These are phyloP conservation scores for Perithous albicinctus DNA, from an alignment of 2,888 invertebrate genomes.

Conservation along the genomic window DNA sequence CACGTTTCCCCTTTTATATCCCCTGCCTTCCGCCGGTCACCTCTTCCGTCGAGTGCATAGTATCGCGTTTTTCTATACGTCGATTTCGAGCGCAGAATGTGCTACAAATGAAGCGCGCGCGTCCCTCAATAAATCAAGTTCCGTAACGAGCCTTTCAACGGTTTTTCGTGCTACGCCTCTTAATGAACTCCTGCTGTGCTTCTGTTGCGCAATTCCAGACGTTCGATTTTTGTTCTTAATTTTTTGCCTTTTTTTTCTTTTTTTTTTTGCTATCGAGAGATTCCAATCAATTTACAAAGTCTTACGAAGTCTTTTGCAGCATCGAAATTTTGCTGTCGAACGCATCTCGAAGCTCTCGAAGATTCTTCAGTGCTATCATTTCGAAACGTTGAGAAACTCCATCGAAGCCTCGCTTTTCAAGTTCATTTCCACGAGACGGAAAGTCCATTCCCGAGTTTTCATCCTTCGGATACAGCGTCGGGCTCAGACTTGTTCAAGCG, in stretches of 20 bases:
- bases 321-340: neutral
- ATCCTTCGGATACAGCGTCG: constrained; percentile 5
- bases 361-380: neutral
- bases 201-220: constrained; percentile 9
- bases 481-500: constrained; percentile 40
- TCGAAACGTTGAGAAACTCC: neutral
- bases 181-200: neutral
- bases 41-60: neutral
- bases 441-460: constrained; percentile 1
- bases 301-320: neutral
- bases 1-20: constrained; percentile 45
- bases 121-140: neutral
- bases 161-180: neutral
- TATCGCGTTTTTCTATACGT: constrained; percentile 8
- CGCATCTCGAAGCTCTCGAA: neutral
- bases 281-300: constrained; percentile 1
- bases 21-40: neutral
- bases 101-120: neutral
- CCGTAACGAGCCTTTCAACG: constrained; percentile 4
- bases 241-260: no score
- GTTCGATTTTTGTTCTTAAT: neutral
- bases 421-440: constrained; percentile 19
- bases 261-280: neutral
- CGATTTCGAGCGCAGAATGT: constrained; percentile 12
- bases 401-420: neutral